These are phyloP conservation scores for Vultur gryphus DNA, from an alignment of 2,797 vertebrate species.

Conservation along the genomic window DNA sequence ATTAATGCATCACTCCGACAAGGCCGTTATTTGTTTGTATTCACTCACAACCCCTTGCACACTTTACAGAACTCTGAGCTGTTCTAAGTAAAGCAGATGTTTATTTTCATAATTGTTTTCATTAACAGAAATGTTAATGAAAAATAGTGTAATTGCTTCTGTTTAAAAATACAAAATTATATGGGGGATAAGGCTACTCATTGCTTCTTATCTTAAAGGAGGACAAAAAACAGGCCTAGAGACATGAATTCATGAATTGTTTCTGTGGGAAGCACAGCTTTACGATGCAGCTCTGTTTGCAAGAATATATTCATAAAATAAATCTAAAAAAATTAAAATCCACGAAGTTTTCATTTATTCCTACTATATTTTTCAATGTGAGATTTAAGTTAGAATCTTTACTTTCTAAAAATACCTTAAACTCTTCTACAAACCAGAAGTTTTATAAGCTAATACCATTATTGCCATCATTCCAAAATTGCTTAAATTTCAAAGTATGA, in stretches of 20 bases:
- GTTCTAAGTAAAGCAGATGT: neutral
- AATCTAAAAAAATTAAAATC: neutral
- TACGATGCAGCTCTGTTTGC: neutral
- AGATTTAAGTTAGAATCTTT: neutral
- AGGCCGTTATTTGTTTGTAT: neutral
- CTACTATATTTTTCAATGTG: neutral
- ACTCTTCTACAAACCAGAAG: neutral
- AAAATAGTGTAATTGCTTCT: neutral
- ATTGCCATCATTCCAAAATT: neutral
- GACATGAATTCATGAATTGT: neutral
- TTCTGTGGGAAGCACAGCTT: neutral
- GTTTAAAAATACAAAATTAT: neutral
- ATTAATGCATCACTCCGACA: neutral
- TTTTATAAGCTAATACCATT: neutral
- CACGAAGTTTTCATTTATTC: neutral
- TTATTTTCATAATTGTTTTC: neutral
- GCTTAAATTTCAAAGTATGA: neutral
- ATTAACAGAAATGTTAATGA: neutral
- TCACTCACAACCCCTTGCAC: neutral
- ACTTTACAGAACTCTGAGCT: neutral
- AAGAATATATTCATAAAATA: neutral
- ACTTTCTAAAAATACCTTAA: neutral
- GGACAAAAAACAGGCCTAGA: neutral
- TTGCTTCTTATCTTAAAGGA: neutral
- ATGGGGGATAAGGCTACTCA: neutral